phyloP scores from a whole-genome alignment of 2,888 invertebrate genomes.

The Fragum fragum region DNA sequence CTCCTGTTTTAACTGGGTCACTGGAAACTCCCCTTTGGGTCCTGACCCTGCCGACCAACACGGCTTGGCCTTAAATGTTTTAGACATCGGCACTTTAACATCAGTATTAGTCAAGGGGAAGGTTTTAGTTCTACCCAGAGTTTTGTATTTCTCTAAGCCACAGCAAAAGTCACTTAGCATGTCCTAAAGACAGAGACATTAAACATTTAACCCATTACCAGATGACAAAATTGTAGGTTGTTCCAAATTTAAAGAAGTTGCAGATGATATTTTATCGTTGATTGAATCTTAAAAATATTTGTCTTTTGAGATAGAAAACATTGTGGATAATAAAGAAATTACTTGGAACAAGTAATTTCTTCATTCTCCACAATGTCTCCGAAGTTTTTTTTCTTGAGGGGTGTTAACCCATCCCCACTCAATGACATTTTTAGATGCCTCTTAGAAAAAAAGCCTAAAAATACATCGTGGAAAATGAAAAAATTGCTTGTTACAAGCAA shows the following conservation, averaged over 20 bases:
- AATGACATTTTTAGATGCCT: too few species aligned
- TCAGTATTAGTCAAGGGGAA: slow-evolving; percentile 46
- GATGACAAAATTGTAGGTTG: not conserved
- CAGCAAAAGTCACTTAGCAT: slow-evolving; percentile 35
- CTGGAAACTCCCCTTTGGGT: slow-evolving; percentile 48
- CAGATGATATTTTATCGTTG: not conserved
- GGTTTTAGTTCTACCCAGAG: slow-evolving; percentile 35
- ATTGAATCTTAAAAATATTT: not conserved
- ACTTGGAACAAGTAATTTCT: too few species aligned
- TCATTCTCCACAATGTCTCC: too few species aligned
- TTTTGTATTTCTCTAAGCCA: slow-evolving; percentile 44
- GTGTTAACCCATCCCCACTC: too few species aligned
- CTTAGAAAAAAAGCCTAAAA: too few species aligned
- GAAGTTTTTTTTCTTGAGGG: too few species aligned
- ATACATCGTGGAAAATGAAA: too few species aligned
- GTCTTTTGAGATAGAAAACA: too few species aligned
- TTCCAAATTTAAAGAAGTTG: not conserved
- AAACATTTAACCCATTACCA: not conserved
- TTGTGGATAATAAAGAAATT: too few species aligned
- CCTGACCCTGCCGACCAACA: slow-evolving; percentile 49
- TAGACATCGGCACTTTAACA: slow-evolving; percentile 38
- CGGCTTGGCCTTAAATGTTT: slow-evolving; percentile 52
- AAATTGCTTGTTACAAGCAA: too few species aligned
- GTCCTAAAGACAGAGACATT: slow-evolving; percentile 34
- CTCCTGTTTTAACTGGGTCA: slow-evolving; percentile 35